A percentile compares a stretch with the other conserved stretches of the same genome.
Evolutionary conservation across 2,797 vertebrate genomes (phyloP).

Genomic region (Hirundo rustica): DNA sequence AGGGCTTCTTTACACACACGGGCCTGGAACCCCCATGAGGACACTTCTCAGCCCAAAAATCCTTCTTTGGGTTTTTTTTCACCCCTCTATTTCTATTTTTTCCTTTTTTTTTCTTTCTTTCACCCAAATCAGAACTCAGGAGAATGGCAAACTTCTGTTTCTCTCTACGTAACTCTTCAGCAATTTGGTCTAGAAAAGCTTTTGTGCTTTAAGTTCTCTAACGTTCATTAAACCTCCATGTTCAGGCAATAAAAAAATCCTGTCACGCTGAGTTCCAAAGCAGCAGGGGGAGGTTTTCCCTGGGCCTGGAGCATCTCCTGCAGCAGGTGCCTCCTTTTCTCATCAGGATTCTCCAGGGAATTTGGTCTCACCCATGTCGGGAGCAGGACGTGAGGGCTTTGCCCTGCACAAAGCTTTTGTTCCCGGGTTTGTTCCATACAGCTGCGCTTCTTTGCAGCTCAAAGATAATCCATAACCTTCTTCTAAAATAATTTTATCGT

Average conservation of each 20-base stretch:
- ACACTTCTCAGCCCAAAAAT: neutral
- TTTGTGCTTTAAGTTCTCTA: neutral
- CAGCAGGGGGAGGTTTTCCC: neutral
- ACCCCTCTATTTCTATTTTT: accelerated
- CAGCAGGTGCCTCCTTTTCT: neutral
- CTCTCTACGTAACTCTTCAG: neutral
- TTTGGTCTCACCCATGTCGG: accelerated
- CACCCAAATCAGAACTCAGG: neutral
- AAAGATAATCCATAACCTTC: neutral
- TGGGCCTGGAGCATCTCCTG: neutral
- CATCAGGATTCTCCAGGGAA: neutral
- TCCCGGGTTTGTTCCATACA: neutral
- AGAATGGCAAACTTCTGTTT: neutral
- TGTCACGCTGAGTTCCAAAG: neutral
- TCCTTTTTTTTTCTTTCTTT: neutral
- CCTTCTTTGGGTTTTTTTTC: accelerated
- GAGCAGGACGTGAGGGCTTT: neutral
- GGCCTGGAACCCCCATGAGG: neutral
- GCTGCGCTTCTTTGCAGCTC: neutral
- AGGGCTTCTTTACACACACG: neutral
- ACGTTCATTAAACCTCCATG: neutral
- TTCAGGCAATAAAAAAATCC: neutral
- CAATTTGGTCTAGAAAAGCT: neutral
- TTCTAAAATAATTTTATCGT: neutral
- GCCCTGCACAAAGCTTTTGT: neutral